A percentile compares a stretch with the other conserved stretches of the same genome.
These are phyloP conservation scores for Drosophila nebulosa DNA, from an alignment of 1,140 invertebrate genomes.

Conservation along the genomic window DNA sequence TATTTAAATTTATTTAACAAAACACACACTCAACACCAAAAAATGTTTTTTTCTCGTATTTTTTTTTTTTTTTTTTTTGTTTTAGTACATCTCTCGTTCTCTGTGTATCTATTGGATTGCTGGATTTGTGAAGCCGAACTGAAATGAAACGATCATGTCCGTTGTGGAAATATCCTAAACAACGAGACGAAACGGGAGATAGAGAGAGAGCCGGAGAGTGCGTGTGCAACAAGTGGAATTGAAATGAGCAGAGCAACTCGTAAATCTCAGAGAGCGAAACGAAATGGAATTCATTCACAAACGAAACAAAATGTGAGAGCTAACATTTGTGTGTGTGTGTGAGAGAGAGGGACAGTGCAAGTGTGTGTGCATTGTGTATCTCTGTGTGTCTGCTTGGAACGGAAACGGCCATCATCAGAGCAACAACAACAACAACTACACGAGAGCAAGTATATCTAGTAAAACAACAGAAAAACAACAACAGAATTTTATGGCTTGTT, in stretches of 20 bases:
- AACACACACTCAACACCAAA: constrained; percentile 48
- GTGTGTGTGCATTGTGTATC: constrained; percentile 6
- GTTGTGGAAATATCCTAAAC: constrained; percentile 67
- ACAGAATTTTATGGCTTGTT: constrained; percentile 46
- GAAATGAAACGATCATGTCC: constrained; percentile 78
- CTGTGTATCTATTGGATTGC: constrained; percentile 80
- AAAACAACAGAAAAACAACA: constrained; percentile 65
- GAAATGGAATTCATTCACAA: constrained; percentile 75
- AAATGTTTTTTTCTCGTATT: constrained; percentile 48
- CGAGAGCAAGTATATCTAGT: constrained; percentile 53
- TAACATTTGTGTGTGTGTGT: constrained; percentile 9
- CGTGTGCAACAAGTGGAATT: constrained; percentile 66
- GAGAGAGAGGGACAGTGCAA: background rate
- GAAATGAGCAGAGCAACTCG: constrained; percentile 33
- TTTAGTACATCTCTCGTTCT: constrained; percentile 56
- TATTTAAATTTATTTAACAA: constrained; percentile 57
- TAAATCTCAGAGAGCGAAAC: constrained; percentile 61
- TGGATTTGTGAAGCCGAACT: constrained; percentile 77
- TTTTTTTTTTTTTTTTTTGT: constrained; percentile 23
- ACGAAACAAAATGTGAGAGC: constrained; percentile 42
- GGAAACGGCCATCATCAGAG: constrained; percentile 80
- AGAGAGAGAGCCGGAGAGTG: constrained; percentile 19
- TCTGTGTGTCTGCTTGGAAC: constrained; percentile 53
- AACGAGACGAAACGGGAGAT: constrained; percentile 56
- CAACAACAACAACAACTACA: constrained; percentile 50